Base-by-base conservation (phyloP, 2,113 vertebrate genomes). In the Paradoxurus hermaphroditus region DNA sequence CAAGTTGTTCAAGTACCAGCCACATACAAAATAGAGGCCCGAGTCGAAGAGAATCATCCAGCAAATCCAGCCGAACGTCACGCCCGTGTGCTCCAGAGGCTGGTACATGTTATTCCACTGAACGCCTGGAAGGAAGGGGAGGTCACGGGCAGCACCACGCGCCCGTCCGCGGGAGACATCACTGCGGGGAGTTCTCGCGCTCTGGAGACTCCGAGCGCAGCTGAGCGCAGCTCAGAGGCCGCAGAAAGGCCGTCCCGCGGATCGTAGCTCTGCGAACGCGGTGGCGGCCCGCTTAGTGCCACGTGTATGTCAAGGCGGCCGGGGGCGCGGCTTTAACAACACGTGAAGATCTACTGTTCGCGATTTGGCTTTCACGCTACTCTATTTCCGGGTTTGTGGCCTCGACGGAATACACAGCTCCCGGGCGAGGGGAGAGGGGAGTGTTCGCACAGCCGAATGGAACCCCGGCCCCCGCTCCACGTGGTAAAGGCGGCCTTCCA, bases 1-100 rank as follows among this genome's bases (percentile, higher is more conserved):
- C 95, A 99, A 73, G 97, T 97, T 99, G 97, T 97, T 98, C 93
- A 99, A 98, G 97, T 99, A 99, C 99, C 99, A 99, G 46, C 99
- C 98, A 89, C 98, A 70, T 16, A 98, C 5, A 87, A 96, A 98
- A 97, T 99, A 99, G 19, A 99, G 94, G 97, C 98, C 90, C 10
- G 98, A 98, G 53, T 99, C 99, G 46, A 99, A 97, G 13, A 99
- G 87, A 95, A 99, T 98, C 97, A 99, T 98, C 98, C 98, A 99
- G 91, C 98, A 99, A 53, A 98, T 97, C 98, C 98, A 98, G 75
- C 97, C 98, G 88, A 99, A 99, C 14, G 98, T 98, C 97, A 98
- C 83, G 78, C 73, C 92, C 21, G 63, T 98, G 86, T 97, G 86
- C 77, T 97, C 95, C 0, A 86, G 46, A 67, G 98, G 25, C 73